These are phyloP conservation scores for Sycophila sp. DNA, from an alignment of 1,140 invertebrate genomes.

Conservation along the genomic window DNA sequence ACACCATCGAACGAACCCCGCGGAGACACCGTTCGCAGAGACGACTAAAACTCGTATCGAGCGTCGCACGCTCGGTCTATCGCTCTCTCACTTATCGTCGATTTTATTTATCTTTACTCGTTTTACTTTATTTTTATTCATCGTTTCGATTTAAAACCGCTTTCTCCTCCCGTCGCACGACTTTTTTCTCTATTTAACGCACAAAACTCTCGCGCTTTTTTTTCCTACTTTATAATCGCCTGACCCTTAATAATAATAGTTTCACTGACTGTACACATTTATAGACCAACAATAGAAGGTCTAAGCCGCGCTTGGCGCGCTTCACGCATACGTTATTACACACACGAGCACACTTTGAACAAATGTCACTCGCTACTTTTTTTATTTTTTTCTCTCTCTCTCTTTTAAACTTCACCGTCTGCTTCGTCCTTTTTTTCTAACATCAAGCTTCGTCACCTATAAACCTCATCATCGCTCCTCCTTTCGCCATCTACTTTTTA, in stretches of 20 bases:
- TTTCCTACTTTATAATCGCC: constrained; percentile 51
- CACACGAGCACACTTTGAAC: constrained; percentile 34
- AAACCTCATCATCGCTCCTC: too few relatives aligned
- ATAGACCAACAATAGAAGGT: constrained; percentile 68
- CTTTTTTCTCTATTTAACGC: constrained; percentile 31
- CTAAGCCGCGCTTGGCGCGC: constrained; percentile 58
- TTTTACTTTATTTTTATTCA: background rate
- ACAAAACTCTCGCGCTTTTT: constrained; percentile 34
- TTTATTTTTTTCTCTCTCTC: constrained; percentile 25
- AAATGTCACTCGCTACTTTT: constrained; percentile 34
- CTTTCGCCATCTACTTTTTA: constrained; percentile 35
- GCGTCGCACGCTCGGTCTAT: constrained; percentile 31
- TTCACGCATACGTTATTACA: constrained; percentile 52
- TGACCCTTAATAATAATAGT: constrained; percentile 68
- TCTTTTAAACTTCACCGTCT: constrained; percentile 6
- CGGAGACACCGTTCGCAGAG: constrained; percentile 38
- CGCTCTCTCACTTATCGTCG: constrained; percentile 19
- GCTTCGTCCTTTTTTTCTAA: background rate
- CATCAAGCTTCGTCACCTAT: constrained; percentile 4
- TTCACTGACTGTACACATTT: constrained; percentile 68
- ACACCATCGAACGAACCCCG: constrained; percentile 38
- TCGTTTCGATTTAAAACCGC: constrained; percentile 31
- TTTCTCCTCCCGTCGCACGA: constrained; percentile 22
- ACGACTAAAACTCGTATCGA: constrained; percentile 38
- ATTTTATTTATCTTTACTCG: constrained; percentile 1